Evolutionary conservation across 2,888 invertebrate species (phyloP), one percentile per base, ranked within the genome.

Genomic region (Erpobdella octoculata): DNA sequence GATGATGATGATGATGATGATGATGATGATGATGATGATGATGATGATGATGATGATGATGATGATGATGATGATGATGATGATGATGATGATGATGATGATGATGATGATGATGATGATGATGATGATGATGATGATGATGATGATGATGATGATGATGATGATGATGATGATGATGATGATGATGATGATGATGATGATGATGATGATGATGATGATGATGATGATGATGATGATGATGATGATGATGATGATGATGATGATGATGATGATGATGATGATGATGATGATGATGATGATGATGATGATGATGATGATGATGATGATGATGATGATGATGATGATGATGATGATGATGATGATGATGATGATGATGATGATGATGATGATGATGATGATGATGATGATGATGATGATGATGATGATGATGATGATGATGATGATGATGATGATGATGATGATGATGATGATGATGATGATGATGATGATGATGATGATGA

Each of bases 1-100:
- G 37, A 73, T 68, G 58, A 78, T 76, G 62, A 80, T 73, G 15
- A 78, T 76, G 15, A 77, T 78, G 35, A 78, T 73, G 79, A 80
- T 74, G 64, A 80, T 74, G 1, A 79, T 74, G 62, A 79, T 77
- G 70, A 79, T 76, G 65, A 79, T 33, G 37, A 35, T 25, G 41
- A 15, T 31, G 67, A 31, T 18, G 3, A 18, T 28, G 53, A 53
- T 28, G 15, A 53, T 28, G 53, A 3, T 21, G 5, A 46, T 46
- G 46, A 46, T 5, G 46, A 46, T 1, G 46, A 48, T 48, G 53
- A n/a, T n/a, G 53, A n/a, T n/a, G 53, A 53, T 28, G 21, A 53
- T 53, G 21, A n/a, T 15, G 9, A 28, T 1, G 6, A n/a, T n/a
- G 28, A 53, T n/a, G 12, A 15, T 28, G 8, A 53, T 53, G 18